Evolutionary conservation across 64 coral and sea anemone genomes (phyloP).

Genomic region (Platygyra sinensis): DNA sequence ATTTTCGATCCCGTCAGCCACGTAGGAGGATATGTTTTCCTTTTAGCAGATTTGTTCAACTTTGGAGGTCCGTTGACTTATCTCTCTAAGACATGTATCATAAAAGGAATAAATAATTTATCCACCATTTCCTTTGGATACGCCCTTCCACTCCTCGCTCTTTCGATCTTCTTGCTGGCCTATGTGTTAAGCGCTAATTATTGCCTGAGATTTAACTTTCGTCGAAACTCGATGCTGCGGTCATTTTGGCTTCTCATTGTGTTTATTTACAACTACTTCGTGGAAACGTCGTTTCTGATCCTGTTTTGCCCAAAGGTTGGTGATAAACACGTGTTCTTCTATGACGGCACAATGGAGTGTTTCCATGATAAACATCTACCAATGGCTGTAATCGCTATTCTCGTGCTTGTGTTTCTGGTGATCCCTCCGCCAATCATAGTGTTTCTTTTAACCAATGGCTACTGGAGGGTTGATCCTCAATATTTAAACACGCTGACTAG

Average conservation of each 20-base stretch:
- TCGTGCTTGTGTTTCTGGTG: constrained; percentile 42
- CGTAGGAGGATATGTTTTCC: constrained; percentile 34
- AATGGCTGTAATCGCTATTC: constrained; percentile 39
- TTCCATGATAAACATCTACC: constrained; percentile 64
- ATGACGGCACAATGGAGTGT: constrained; percentile 62
- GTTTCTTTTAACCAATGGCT: constrained; percentile 51
- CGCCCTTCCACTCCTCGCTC: constrained; percentile 47
- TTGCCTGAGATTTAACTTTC: constrained; percentile 54
- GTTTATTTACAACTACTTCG: constrained; percentile 74
- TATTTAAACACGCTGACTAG: constrained; percentile 72
- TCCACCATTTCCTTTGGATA: constrained; percentile 54
- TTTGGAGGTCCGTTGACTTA: constrained; percentile 71
- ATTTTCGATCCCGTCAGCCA: constrained; percentile 63
- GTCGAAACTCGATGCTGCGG: constrained; percentile 53
- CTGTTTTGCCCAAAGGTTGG: constrained; percentile 57
- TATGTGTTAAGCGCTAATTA: constrained; percentile 69
- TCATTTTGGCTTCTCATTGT: constrained; percentile 79
- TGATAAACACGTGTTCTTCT: constrained; percentile 62
- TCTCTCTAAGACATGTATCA: constrained; percentile 45
- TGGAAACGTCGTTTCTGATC: constrained; percentile 63
- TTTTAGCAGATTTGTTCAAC: constrained; percentile 64
- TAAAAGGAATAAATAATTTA: constrained; percentile 51
- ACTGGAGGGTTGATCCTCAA: constrained; percentile 69
- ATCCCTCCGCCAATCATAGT: constrained; percentile 66
- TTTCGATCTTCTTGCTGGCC: constrained; percentile 49